These are phyloP conservation scores for Eolophus roseicapilla DNA, from an alignment of 2,113 vertebrate genomes.

Conservation along the genomic window DNA sequence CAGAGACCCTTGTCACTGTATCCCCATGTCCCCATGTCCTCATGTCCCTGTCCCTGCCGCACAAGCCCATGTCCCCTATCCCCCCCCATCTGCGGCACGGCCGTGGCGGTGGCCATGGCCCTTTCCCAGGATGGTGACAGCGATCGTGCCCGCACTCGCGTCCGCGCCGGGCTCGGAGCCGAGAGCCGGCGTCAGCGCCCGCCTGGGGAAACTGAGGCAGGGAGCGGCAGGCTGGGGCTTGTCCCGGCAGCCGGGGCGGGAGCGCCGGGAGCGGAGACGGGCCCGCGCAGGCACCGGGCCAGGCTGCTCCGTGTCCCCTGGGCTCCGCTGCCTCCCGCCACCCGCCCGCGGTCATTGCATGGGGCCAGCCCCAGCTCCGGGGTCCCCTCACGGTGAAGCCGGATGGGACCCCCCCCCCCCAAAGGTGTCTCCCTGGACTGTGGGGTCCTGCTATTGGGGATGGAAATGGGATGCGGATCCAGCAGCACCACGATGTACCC, in stretches of 20 bases:
- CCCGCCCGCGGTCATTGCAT: fast-evolving
- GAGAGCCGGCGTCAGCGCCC: not conserved
- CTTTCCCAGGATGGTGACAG: not conserved
- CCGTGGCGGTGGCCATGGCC: fast-evolving
- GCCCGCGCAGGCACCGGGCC: not conserved
- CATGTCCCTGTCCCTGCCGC: no score
- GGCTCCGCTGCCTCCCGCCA: not conserved
- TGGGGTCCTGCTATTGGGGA: not conserved
- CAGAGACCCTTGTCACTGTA: not conserved
- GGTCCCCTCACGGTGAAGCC: not conserved
- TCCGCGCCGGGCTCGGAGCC: not conserved
- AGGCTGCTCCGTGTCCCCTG: not conserved
- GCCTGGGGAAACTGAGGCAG: conserved; percentile 44
- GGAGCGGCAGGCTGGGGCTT: not conserved
- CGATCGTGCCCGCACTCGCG: not conserved
- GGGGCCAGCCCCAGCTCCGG: not conserved
- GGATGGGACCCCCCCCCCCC: not conserved
- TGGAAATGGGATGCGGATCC: not conserved
- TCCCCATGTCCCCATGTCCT: not conserved
- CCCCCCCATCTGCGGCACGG: fast-evolving
- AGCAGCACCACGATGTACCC: no score
- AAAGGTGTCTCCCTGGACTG: not conserved
- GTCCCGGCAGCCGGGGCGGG: not conserved
- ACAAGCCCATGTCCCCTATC: not conserved
- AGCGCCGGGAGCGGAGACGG: not conserved